A percentile compares a stretch with the other conserved stretches of the same genome.
phyloP scores from a whole-genome alignment of 2,113 vertebrate genomes.

The Neomonachus schauinslandi region DNA sequence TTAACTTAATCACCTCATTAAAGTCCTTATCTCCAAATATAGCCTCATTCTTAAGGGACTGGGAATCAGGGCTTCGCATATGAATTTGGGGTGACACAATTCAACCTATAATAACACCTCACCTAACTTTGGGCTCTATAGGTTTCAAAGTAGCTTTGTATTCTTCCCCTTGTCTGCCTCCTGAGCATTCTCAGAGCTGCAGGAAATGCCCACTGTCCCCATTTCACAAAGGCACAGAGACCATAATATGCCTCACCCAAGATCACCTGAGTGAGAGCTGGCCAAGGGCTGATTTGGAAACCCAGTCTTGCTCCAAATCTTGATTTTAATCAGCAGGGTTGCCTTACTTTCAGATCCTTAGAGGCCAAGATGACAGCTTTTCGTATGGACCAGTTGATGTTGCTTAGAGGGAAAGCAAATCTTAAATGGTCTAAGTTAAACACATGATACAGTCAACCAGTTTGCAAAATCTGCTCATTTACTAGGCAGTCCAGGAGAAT shows the following conservation, averaged over 20 bases:
- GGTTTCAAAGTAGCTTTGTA: not conserved
- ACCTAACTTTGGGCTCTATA: not conserved
- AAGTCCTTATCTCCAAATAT: not conserved
- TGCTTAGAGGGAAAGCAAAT: not conserved
- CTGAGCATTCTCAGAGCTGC: rapidly evolving
- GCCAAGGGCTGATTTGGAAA: not conserved
- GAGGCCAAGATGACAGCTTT: not conserved
- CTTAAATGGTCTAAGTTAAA: not conserved
- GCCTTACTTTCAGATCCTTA: not conserved
- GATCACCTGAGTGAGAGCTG: rapidly evolving
- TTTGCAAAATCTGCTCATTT: not conserved
- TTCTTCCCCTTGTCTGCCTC: not conserved
- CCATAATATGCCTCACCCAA: rapidly evolving
- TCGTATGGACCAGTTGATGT: rapidly evolving
- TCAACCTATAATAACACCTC: not conserved
- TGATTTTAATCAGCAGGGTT: rapidly evolving
- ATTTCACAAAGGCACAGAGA: not conserved
- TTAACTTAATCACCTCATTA: not conserved
- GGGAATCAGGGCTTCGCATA: not conserved
- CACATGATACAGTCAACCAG: rapidly evolving
- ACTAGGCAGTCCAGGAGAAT: rapidly evolving
- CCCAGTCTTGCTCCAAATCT: not conserved
- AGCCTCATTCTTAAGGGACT: not conserved
- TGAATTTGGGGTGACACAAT: too few species aligned
- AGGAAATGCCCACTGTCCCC: not conserved